Percentiles rank a stretch among this genome's conserved stretches.
phyloP scores from a whole-genome alignment of 2,797 vertebrate species.

The Diceros bicornis region DNA sequence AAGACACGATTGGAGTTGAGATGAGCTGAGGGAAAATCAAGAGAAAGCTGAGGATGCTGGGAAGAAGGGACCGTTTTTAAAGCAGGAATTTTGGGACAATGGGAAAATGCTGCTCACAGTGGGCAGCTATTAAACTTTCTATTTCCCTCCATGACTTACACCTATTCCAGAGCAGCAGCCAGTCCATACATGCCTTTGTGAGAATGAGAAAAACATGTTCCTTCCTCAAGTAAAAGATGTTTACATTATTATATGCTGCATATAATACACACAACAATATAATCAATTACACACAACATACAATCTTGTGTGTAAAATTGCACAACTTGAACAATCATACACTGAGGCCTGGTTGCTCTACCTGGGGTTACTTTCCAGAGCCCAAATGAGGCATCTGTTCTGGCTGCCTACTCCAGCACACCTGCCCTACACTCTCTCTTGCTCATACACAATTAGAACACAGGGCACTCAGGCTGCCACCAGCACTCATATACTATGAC shows the following conservation, averaged over 20 bases:
- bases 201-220: not conserved
- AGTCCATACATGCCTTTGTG: not conserved
- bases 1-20: not conserved
- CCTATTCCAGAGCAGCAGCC: not conserved
- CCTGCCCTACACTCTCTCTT: no score
- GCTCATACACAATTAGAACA: not conserved
- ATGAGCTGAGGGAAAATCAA: not conserved
- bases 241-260: not conserved
- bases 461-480: not conserved
- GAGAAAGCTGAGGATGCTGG: not conserved
- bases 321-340: fast-evolving
- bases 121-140: not conserved
- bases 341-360: not conserved
- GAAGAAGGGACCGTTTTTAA: not conserved
- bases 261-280: no score
- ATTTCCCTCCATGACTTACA: not conserved
- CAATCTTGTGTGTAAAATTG: no score
- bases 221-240: not conserved
- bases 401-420: fast-evolving
- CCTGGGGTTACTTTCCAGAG: not conserved
- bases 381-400: fast-evolving
- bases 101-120: not conserved
- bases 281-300: no score
- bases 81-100: not conserved
- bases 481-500: fast-evolving